Evolutionary conservation across 92 coral and sea anemone genomes (phyloP), one percentile per base, ranked within the genome.

Genomic region (Palythoa grandis): DNA sequence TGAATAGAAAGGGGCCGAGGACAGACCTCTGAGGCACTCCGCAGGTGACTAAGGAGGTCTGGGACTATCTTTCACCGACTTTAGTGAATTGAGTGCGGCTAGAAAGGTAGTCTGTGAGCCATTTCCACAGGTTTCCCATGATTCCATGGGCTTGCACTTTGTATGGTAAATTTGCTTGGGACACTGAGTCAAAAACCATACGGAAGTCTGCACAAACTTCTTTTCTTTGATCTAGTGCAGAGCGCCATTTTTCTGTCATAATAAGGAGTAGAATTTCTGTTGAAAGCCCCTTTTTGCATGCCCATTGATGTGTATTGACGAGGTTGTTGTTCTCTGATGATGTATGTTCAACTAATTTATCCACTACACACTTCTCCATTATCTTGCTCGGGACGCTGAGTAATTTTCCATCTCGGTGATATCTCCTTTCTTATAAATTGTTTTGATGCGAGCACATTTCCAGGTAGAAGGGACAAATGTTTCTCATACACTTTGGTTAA

Each of bases 1-100:
- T 43, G 50, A 88, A 88, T 25, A 88, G 84, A 66, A 85, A 73
- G 60, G 91, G 88, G 50, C 92, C 84, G 15, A 77, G 84, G 39
- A 88, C 88, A 14, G 77, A 88, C 8, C 85, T 83, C 43, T 83
- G 78, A 37, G 88, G 87, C 70, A 83, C 73, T 29, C 88, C 73
- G 67, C 73, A 88, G 56, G 47, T 76, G 79, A 82, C 90, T 52
- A 75, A n/a, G 22, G 77, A 66, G 80, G 66, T 83, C 25, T 82
- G 79, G 35, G 90, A 82, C 77, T 37, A 63, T 52, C 52, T 82
- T 17, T 73, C 65, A 23, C 84, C 77, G 58, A 75, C 84, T 73
- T 74, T 78, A 7, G 91, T 83, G 65, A 72, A 53, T 43, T 88
- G 91, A 53, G 87, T 82, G 47, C 76, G 82, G 70, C 60, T 48